Percentiles rank a stretch among this genome's conserved stretches.
Evolutionary conservation across 2,888 invertebrate genomes (phyloP).

Genomic region (Stegana nigrithorax): DNA sequence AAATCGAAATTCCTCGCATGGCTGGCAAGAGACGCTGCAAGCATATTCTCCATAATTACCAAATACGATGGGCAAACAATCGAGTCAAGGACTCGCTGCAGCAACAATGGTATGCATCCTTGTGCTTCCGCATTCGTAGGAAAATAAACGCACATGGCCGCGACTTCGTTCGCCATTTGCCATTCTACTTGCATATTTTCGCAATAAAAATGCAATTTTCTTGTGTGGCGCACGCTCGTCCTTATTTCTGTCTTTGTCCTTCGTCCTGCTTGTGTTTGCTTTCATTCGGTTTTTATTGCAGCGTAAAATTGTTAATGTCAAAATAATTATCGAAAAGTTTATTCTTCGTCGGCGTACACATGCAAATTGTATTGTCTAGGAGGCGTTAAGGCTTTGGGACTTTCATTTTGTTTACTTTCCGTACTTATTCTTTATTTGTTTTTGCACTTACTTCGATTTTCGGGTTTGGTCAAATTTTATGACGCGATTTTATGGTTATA

Average conservation of each 20-base stretch:
- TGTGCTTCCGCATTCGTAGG: neutral
- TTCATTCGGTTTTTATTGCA: constrained; percentile 4
- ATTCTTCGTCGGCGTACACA: neutral
- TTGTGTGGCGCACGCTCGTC: too few species aligned
- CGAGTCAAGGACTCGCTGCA: too few species aligned
- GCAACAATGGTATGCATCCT: too few species aligned
- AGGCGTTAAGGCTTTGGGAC: neutral
- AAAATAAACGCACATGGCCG: too few species aligned
- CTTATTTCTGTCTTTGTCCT: too few species aligned
- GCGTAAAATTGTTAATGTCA: constrained; percentile 22
- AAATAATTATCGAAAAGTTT: constrained; percentile 21
- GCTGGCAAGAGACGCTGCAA: neutral
- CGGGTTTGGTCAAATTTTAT: too few species aligned
- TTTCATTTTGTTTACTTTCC: neutral
- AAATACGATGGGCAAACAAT: too few species aligned
- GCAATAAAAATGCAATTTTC: constrained; percentile 20
- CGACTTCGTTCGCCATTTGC: neutral
- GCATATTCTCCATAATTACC: too few species aligned
- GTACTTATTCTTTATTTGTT: neutral
- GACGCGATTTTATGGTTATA: too few species aligned
- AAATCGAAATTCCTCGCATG: too few species aligned
- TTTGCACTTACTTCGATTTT: too few species aligned
- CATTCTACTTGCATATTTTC: neutral
- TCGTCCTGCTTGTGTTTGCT: neutral
- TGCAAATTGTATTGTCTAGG: constrained; percentile 35